A percentile compares a stretch with the other conserved stretches of the same genome.
phyloP scores from a whole-genome alignment of 2,888 invertebrate genomes.

The Temnothorax rugatulus region DNA sequence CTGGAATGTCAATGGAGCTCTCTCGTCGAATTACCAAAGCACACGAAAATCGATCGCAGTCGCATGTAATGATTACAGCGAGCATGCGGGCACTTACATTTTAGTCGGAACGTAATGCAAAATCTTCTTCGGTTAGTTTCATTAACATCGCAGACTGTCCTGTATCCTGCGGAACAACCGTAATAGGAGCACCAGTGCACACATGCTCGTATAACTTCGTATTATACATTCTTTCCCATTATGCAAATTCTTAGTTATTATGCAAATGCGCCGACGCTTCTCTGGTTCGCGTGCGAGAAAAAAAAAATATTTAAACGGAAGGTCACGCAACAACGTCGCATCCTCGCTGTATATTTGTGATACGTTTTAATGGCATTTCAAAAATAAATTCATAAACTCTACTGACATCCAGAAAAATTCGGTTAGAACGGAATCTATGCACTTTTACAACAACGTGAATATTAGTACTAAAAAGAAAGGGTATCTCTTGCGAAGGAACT shows the following conservation, averaged over 20 bases:
- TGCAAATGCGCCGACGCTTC: conserved; percentile 67
- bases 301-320: conserved; percentile 71
- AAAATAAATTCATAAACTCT: conserved; percentile 22
- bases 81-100: conserved; percentile 26
- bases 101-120: conserved; percentile 20
- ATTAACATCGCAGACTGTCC: conserved; percentile 63
- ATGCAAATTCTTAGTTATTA: conserved; percentile 74
- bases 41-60: conserved; percentile 30
- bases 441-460: not conserved
- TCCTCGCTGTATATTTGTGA: conserved; percentile 40
- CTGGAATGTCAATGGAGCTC: conserved; percentile 28
- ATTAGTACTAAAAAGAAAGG: conserved; percentile 7
- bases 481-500: not conserved
- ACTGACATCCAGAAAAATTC: conserved; percentile 10
- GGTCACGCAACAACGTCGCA: conserved; percentile 59
- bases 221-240: conserved; percentile 75
- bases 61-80: conserved; percentile 18
- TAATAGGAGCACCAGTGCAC: conserved; percentile 63
- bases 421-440: not conserved
- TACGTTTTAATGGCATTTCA: conserved; percentile 31
- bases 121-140: conserved; percentile 62
- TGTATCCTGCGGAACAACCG: conserved; percentile 43
- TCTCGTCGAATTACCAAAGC: conserved; percentile 21
- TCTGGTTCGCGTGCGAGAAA: conserved; percentile 61
- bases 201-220: conserved; percentile 66